A percentile compares a stretch with the other conserved stretches of the same genome.
Conservation (phyloP, 2,888 invertebrate species). For the Agrilus biguttatus region DNA sequence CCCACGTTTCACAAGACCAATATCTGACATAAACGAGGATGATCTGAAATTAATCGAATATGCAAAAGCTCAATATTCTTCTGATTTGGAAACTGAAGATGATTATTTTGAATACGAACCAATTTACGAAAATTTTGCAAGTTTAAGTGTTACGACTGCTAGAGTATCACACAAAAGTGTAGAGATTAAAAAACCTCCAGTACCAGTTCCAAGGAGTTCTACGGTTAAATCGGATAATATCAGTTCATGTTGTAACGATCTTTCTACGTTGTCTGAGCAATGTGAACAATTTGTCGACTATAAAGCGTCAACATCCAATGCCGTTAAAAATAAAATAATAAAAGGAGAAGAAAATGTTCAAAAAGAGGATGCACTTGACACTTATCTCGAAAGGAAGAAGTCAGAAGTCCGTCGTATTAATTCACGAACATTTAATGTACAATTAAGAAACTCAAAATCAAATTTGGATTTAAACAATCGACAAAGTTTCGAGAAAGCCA, state of each 20-base stretch:
- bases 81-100: neutral
- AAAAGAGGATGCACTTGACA: too few species aligned
- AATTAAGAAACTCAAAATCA: too few species aligned
- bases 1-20: conserved; percentile 7
- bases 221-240: neutral
- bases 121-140: conserved; percentile 8
- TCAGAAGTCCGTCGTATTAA: too few species aligned
- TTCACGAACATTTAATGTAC: too few species aligned
- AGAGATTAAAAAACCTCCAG: conserved; percentile 4
- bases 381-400: too few species aligned
- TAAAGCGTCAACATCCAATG: too few species aligned
- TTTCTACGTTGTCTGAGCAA: too few species aligned
- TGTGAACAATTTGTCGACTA: too few species aligned
- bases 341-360: too few species aligned
- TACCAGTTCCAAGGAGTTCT: conserved; percentile 7
- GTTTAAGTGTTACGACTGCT: neutral
- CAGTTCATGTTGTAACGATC: too few species aligned
- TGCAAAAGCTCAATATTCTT: conserved; percentile 8
- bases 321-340: too few species aligned
- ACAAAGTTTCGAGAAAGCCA: conserved; percentile 19
- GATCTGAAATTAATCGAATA: conserved; percentile 17
- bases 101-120: conserved; percentile 7
- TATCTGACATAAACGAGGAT: conserved; percentile 19
- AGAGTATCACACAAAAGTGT: neutral
- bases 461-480: neutral